These are phyloP conservation scores for Microctenopoma stevenorrisi DNA, from an alignment of 2,797 vertebrate genomes.

Conservation along the genomic window DNA sequence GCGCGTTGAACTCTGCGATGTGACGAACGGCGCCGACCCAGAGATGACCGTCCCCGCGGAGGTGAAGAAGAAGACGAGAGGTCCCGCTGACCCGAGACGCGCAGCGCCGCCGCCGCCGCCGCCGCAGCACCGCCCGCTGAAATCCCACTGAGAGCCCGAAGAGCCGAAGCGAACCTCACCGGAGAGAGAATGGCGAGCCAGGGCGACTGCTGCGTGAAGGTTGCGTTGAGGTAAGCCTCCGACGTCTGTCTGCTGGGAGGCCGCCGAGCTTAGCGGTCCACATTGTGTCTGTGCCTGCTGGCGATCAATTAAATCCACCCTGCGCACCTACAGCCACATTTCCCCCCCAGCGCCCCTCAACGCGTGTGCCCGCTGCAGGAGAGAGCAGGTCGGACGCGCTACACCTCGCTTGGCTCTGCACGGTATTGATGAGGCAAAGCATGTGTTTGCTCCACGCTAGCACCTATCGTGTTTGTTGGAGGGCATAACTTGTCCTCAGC, in stretches of 20 bases:
- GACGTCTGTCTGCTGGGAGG: slow-evolving; percentile 48
- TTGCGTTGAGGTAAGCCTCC: slow-evolving; percentile 90
- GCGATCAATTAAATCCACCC: slow-evolving; percentile 26
- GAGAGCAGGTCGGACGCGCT: neutral
- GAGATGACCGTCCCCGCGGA: slow-evolving; percentile 56
- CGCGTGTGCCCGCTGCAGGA: neutral
- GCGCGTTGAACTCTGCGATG: slow-evolving; percentile 26
- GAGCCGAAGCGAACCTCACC: slow-evolving; percentile 31
- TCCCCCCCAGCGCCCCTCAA: neutral
- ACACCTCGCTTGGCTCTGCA: slow-evolving; percentile 49
- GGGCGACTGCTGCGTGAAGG: slow-evolving; percentile 94
- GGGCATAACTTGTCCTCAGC: slow-evolving; percentile 27
- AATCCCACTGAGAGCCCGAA: slow-evolving; percentile 18
- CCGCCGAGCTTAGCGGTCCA: slow-evolving; percentile 54
- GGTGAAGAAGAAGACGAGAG: slow-evolving; percentile 47
- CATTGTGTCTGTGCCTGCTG: slow-evolving; percentile 62
- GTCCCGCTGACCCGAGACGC: slow-evolving; percentile 68
- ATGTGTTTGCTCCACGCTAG: slow-evolving; percentile 30
- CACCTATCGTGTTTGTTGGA: slow-evolving; percentile 12
- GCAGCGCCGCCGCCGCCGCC: slow-evolving; percentile 29
- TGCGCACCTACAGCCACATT: slow-evolving; percentile 7
- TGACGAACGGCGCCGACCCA: slow-evolving; percentile 26
- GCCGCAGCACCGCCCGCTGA: slow-evolving; percentile 26
- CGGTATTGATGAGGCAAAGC: slow-evolving; percentile 53
- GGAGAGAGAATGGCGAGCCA: slow-evolving; percentile 86